These are phyloP conservation scores for Lagenorhynchus albirostris DNA, from an alignment of 2,113 vertebrate species.

Conservation along the genomic window DNA sequence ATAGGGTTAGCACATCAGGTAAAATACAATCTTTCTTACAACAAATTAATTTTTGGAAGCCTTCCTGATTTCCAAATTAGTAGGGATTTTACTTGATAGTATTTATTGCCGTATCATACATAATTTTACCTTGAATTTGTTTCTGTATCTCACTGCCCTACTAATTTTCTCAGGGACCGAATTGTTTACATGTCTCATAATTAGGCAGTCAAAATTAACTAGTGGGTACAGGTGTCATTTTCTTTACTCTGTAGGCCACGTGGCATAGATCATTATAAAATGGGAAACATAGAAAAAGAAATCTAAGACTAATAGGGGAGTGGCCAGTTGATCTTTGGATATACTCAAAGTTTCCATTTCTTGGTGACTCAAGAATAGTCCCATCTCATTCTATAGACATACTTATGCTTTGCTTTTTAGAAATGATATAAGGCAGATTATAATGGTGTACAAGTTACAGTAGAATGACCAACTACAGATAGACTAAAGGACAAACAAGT, in stretches of 20 bases:
- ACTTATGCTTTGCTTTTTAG: neutral
- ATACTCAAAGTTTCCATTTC: neutral
- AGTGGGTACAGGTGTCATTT: neutral
- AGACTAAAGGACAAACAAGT: conserved; percentile 15
- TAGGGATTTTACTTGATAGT: conserved; percentile 1
- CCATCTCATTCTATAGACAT: neutral
- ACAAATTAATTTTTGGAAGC: conserved; percentile 2
- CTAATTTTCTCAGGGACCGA: neutral
- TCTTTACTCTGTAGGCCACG: neutral
- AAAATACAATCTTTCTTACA: neutral
- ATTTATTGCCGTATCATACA: neutral
- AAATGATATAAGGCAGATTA: neutral
- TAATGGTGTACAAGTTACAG: neutral
- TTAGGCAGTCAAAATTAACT: neutral
- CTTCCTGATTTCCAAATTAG: neutral
- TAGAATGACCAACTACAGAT: neutral
- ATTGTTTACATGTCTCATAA: neutral
- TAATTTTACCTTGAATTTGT: neutral
- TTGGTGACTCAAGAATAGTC: neutral
- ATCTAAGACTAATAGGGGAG: neutral
- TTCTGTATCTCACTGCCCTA: neutral
- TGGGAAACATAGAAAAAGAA: neutral
- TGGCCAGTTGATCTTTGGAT: neutral
- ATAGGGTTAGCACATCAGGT: neutral
- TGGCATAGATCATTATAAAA: neutral